These are phyloP conservation scores for Heptranchias perlo DNA, from an alignment of 2,113 vertebrate genomes.

Conservation along the genomic window DNA sequence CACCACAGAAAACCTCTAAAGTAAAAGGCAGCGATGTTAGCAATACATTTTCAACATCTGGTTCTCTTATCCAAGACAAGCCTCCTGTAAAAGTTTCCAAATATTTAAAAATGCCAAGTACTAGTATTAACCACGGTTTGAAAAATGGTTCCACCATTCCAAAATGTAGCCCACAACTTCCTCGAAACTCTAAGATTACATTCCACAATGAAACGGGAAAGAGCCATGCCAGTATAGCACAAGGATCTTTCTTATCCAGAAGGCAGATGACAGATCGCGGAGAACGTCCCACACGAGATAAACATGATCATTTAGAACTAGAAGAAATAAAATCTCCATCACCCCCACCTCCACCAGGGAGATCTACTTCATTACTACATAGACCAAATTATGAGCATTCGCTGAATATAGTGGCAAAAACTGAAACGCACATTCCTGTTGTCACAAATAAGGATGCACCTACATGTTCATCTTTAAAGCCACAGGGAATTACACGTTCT, in stretches of 20 bases:
- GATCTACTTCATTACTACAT: constrained; percentile 71
- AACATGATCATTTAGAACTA: constrained; percentile 55
- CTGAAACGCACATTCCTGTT: constrained; percentile 48
- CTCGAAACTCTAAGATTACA: constrained; percentile 49
- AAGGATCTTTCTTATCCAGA: constrained; percentile 52
- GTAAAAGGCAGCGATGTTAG: constrained; percentile 44
- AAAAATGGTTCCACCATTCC: constrained; percentile 51
- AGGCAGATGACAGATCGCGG: constrained; percentile 53
- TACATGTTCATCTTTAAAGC: constrained; percentile 48
- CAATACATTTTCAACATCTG: constrained; percentile 40
- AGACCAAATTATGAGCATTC: constrained; percentile 64
- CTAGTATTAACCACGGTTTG: constrained; percentile 53
- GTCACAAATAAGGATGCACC: constrained; percentile 45
- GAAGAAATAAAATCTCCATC: constrained; percentile 61
- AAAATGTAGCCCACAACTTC: constrained; percentile 46
- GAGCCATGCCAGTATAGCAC: constrained; percentile 51
- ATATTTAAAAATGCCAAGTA: constrained; percentile 60
- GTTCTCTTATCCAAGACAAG: constrained; percentile 57
- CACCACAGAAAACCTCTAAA: constrained; percentile 60
- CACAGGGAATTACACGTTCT: constrained; percentile 43
- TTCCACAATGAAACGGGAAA: constrained; percentile 52
- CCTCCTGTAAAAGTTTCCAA: constrained; percentile 63
- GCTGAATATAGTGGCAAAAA: constrained; percentile 53
- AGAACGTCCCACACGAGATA: constrained; percentile 68
- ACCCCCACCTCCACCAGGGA: constrained; percentile 68